Percentiles rank a stretch among this genome's conserved stretches.
Evolutionary conservation across 1,140 invertebrate genomes (phyloP).

Genomic region (Microplitis demolitor): DNA sequence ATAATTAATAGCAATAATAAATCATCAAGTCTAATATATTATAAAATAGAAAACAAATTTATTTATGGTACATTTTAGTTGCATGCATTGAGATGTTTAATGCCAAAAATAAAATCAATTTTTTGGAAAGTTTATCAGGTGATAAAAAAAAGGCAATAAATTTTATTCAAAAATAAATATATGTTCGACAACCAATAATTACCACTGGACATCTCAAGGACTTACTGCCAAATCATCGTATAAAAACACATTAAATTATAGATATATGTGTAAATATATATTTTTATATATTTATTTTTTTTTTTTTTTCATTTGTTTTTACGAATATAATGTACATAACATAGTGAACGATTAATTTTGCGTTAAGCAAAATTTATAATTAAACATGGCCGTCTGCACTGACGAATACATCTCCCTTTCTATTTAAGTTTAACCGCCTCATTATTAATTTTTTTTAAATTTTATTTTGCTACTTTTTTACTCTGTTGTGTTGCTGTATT

Average conservation of each 20-base stretch:
- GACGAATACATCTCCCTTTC: not conserved
- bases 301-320: not conserved
- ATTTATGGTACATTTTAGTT: no score
- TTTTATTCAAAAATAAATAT: not conserved
- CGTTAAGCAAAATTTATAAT: constrained; percentile 5
- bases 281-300: not conserved
- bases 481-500: no score
- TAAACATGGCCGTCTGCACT: not conserved
- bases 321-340: not conserved
- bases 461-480: not conserved
- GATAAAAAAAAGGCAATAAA: no score
- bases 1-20: no score
- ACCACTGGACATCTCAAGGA: not conserved
- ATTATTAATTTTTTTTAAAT: not conserved
- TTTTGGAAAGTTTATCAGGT: no score
- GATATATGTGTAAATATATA: not conserved
- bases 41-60: no score
- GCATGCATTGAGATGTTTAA: no score
- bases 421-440: not conserved
- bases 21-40: no score
- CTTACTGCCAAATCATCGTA: not conserved
- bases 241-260: not conserved
- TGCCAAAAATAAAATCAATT: no score
- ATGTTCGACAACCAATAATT: not conserved
- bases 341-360: not conserved